These are phyloP conservation scores for Poecilia velifera DNA, from an alignment of 2,797 vertebrate genomes.

Conservation along the genomic window DNA sequence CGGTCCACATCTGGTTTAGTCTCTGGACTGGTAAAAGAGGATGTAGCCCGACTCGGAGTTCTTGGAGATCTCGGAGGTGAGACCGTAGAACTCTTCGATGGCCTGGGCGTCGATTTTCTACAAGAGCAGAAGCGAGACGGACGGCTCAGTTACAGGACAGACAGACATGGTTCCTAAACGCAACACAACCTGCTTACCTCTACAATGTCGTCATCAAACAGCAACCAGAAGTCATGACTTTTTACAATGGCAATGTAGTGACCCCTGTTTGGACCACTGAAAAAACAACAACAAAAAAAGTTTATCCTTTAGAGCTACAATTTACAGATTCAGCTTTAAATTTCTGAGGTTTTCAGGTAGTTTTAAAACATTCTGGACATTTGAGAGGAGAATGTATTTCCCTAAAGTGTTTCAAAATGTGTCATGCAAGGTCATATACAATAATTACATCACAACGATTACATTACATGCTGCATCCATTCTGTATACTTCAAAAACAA, in stretches of 20 bases:
- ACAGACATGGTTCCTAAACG: not conserved
- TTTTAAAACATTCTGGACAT: not conserved
- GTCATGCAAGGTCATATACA: not conserved
- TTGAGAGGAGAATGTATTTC: not conserved
- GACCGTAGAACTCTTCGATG: slow-evolving; percentile 98
- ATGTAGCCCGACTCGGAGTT: slow-evolving; percentile 99
- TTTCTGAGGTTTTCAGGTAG: not conserved
- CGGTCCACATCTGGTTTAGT: slow-evolving; percentile 75
- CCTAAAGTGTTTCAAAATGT: not conserved
- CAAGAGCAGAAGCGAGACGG: slow-evolving; percentile 7
- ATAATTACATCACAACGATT: not conserved
- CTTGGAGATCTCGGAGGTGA: slow-evolving; percentile 99
- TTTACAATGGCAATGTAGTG: slow-evolving; percentile 99
- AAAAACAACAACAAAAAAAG: not conserved
- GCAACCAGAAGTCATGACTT: slow-evolving; percentile 97
- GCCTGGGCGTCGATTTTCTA: slow-evolving; percentile 99
- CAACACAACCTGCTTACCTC: slow-evolving; percentile 76
- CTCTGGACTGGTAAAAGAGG: slow-evolving; percentile 99
- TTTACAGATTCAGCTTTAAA: not conserved
- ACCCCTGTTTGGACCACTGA: slow-evolving; percentile 93
- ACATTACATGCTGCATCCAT: not conserved
- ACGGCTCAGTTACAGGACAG: not conserved
- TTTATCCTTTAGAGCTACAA: not conserved
- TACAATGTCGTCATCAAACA: slow-evolving; percentile 98
- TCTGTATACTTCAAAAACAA: not conserved